Evolutionary conservation across 2,888 invertebrate species (phyloP).

Genomic region (Eustalomyia histrio): DNA sequence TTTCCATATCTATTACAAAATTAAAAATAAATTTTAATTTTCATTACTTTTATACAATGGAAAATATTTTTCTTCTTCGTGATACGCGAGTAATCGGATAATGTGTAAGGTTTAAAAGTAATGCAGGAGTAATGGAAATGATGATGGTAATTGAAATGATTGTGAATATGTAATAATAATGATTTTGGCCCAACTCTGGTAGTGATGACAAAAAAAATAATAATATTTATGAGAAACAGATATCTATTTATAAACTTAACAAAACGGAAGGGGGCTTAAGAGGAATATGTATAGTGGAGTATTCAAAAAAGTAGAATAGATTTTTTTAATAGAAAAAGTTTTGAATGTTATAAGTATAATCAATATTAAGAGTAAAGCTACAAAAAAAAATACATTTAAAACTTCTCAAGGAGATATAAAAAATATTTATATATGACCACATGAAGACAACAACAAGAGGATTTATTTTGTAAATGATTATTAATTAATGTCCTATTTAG

Average conservation of each 20-base stretch:
- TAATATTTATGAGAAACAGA: conserved; percentile 34
- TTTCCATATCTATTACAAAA: too few species aligned
- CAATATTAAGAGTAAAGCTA: neutral
- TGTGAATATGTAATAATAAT: too few species aligned
- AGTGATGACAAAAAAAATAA: conserved; percentile 30
- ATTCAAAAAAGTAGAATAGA: neutral
- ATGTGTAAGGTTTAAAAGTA: too few species aligned
- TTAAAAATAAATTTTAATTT: too few species aligned
- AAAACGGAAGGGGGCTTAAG: neutral
- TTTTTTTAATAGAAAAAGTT: conserved; percentile 24
- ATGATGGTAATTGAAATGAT: too few species aligned
- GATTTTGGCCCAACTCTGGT: too few species aligned
- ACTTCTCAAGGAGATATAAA: neutral
- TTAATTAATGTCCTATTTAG: neutral
- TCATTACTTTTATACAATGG: too few species aligned
- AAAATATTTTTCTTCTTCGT: too few species aligned
- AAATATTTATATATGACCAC: neutral
- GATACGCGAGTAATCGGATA: too few species aligned
- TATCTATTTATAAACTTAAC: conserved; percentile 9
- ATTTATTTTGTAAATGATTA: neutral
- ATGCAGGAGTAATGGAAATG: too few species aligned
- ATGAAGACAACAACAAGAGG: neutral
- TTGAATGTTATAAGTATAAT: conserved; percentile 3
- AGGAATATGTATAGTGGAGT: neutral
- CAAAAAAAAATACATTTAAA: conserved; percentile 1